Conservation (phyloP, 2,888 invertebrate genomes). For the Baccha elongata region DNA sequence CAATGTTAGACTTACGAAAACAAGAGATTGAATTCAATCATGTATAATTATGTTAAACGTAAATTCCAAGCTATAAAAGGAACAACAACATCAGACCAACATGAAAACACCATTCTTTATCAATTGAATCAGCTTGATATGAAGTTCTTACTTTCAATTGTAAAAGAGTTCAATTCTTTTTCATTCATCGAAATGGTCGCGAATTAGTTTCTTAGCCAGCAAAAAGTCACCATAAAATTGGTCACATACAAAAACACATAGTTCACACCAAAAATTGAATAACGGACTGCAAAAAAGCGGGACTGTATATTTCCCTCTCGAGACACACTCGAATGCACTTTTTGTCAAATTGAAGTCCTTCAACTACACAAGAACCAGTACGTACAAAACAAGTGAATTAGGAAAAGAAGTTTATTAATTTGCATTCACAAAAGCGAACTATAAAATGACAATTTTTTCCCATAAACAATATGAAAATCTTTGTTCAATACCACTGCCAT, state of each 20-base stretch:
- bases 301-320: not conserved
- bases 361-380: conserved; percentile 2
- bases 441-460: conserved; percentile 2
- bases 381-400: conserved; percentile 23
- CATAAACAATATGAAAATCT: conserved; percentile 27
- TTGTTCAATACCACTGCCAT: conserved; percentile 14
- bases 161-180: too few species aligned
- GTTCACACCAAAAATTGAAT: conserved; percentile 30
- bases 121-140: too few species aligned
- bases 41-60: too few species aligned
- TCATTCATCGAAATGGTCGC: too few species aligned
- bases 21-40: too few species aligned
- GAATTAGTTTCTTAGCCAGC: too few species aligned
- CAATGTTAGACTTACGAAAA: too few species aligned
- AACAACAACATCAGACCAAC: too few species aligned
- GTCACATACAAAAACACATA: not conserved
- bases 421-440: conserved; percentile 25
- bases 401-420: conserved; percentile 10
- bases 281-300: not conserved
- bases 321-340: conserved; percentile 41
- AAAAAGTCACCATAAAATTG: too few species aligned
- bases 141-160: too few species aligned
- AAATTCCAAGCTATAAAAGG: too few species aligned
- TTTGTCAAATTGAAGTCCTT: conserved; percentile 7
- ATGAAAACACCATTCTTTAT: too few species aligned